Evolutionary conservation across 2,113 vertebrate species (phyloP), one percentile per base, ranked within the genome.

Genomic region (Ochotona princeps): DNA sequence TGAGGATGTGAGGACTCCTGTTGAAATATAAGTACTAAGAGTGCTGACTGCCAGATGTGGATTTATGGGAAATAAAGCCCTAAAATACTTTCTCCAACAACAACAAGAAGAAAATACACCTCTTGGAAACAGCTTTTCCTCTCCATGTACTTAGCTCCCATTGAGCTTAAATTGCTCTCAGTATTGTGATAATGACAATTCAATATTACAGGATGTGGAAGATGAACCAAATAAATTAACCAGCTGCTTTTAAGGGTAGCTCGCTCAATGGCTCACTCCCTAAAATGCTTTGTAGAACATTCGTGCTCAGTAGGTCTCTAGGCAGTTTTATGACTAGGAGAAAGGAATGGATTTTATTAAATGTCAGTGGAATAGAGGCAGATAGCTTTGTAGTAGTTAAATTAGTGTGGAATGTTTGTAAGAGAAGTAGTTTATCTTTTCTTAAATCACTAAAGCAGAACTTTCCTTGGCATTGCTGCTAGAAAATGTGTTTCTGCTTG

Each of bases 21-120:
- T 95, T 98, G 98, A 98, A 98, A 97, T 97, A 89, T 70, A 98
- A 96, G 96, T 95, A 91, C 96, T 72, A 51, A 97, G 97, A 97
- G 96, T 97, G 97, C 97, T 97, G 97, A 97, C 97, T 96, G 95
- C 96, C 89, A 86, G 97, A 96, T 96, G 91, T 0, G 97, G 87
- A 98, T 98, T 98, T 98, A 97, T 98, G 89, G 93, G 95, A 96
- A 97, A 96, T 94, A 95, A 97, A 98, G 74, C 86, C 89, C 88
- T 97, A 95, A 97, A 97, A 96, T 97, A 97, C 92, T 97, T 97
- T 96, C 79, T 90, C 66, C 54, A 97, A 84, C 35, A 73, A 44
- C 21, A 35, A 73, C 32, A 49, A 47, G 21, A 28, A 72, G 63
- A 96, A 90, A 95, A 93, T 67, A 91, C 35, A 66, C 84, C 86